Base-by-base conservation (phyloP, 2,113 vertebrate genomes). In the Nansenia antarctica region DNA sequence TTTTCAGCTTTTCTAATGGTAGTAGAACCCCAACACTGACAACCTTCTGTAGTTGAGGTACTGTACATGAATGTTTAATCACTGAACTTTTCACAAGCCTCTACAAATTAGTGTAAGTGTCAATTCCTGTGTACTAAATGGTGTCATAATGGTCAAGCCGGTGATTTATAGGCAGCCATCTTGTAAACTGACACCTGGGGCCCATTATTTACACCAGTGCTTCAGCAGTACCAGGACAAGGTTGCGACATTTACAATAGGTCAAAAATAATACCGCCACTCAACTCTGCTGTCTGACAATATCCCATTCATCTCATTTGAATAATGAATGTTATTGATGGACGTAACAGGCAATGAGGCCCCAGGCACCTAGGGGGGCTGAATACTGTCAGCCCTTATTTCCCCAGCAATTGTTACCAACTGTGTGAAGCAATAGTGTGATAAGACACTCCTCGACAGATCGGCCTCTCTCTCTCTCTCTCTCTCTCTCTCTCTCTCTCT, bases 231-330 rank as follows among this genome's bases (percentile, higher is more conserved):
- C 58, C 26, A 83, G 91, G 86, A 84, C 80, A 88, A 90, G 91
- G 92, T 93, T 91, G 82, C 78, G 83, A 88, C 92, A 93, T 91
- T 92, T 93, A 92, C 90, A 92, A 85, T 89, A 89, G 92, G 92
- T 95, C 91, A 93, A 85, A n/a, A 92, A 91, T 89, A 92, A 90
- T 90, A 91, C 86, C 85, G 81, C 83, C 74, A 74, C 78, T 65
- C 63, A 69, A 76, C 84, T 87, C 80, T 0, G 0, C 71, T 83
- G 35, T 74, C 66, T 90, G 90, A 93, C 89, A 92, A 90, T 82
- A 87, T 73, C 32, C 70, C 87, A 87, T 94, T 93, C 90, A 87
- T 93, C 92, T 94, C 85, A 92, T 96, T 93, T 95, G 91, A 95
- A 95, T 95, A 93, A 94, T 86, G 86, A 92, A 83, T 64, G 34